A percentile compares a stretch with the other conserved stretches of the same genome.
phyloP scores from a whole-genome alignment of 1,140 invertebrate species.

The Druon quercuslanigerum region DNA sequence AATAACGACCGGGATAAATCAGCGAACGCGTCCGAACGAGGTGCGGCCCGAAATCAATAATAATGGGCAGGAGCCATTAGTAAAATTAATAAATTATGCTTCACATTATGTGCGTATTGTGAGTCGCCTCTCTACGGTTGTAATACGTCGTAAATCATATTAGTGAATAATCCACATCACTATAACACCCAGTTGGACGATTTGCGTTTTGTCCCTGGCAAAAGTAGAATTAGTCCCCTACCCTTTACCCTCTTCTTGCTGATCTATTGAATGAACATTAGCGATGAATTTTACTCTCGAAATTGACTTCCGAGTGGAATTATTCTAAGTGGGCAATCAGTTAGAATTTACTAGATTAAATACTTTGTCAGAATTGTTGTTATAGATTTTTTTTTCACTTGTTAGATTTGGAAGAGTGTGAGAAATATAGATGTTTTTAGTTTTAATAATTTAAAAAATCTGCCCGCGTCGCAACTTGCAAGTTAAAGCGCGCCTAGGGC shows the following conservation, averaged over 20 bases:
- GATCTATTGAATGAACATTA: conserved; percentile 51
- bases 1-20: conserved; percentile 62
- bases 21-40: conserved; percentile 67
- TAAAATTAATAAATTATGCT: conserved; percentile 77
- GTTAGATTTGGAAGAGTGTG: no score
- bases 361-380: no score
- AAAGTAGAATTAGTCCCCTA: conserved; percentile 64
- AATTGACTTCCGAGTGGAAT: not conserved
- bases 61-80: conserved; percentile 76
- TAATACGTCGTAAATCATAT: conserved; percentile 76
- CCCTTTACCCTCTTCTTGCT: conserved; percentile 44
- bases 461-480: no score
- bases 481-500: no score
- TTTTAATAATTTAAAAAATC: no score
- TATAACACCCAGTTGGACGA: conserved; percentile 51
- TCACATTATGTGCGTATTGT: conserved; percentile 76
- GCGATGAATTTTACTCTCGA: conserved; percentile 46
- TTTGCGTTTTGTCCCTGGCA: conserved; percentile 57
- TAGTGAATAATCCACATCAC: conserved; percentile 77
- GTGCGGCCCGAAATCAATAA: conserved; percentile 74
- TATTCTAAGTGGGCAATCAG: conserved; percentile 1
- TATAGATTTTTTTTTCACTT: no score
- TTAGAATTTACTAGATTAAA: no score
- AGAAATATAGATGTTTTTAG: no score
- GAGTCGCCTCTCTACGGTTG: conserved; percentile 63